Base-by-base conservation (phyloP, 1,140 invertebrate species). In the Drosophila pseudoobscura region DNA sequence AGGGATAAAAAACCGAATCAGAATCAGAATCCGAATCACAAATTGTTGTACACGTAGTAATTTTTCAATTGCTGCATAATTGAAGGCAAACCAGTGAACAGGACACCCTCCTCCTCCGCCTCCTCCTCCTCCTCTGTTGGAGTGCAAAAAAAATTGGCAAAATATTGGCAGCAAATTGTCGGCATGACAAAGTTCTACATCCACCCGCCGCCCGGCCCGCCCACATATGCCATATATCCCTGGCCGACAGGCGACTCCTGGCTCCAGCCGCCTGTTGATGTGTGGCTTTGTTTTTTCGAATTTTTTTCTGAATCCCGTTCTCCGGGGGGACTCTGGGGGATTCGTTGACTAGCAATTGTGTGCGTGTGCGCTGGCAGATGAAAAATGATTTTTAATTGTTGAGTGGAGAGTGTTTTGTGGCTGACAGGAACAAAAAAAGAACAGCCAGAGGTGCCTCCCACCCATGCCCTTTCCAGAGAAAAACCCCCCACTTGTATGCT, bases 11-110 rank as follows among this genome's bases (percentile, higher is more conserved):
- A 56, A 50, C 31, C 51, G 45, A 75, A 56, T 51, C 74, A 49
- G 45, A 75, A 56, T 51, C 74, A 49, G 57, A 75, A 56, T 20
- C 20, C 20, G 57, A 75, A 56, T 51, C 74, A 53, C 53, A 75
- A 87, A 90, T 83, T 52, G 82, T 57, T 78, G 74, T 70, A 72
- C 82, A 87, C 83, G 82, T 85, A 84, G 88, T 90, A 90, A 90
- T 90, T 90, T 90, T 90, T 90, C 88, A 90, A 90, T 90, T 90
- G 88, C 72, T 78, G 83, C 84, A 90, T 87, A 87, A 87, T 87
- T 88, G 82, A 78, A 88, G 82, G 78, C 75, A 78, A 61, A 63
- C 56, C 64, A 56, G 46, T 20, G 31, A 20, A 51, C 11, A 29
- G 52, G 8, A 5, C 24, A 5, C 31, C 29, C 20, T 11, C 22